phyloP scores from a whole-genome alignment of 2,888 invertebrate genomes.

The Amphimallon solstitiale region DNA sequence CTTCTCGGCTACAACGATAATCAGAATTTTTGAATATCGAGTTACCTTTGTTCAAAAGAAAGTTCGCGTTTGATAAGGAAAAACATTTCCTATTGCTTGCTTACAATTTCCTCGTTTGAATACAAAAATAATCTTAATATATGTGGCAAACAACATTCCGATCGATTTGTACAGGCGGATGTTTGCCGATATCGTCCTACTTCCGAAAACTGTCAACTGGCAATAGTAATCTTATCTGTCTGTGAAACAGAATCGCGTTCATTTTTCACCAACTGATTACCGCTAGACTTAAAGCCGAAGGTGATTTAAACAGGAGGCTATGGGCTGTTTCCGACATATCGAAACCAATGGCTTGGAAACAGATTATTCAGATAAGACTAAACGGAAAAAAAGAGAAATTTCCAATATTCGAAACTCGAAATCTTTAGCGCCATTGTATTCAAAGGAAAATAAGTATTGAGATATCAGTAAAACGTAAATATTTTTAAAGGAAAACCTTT shows the following conservation, averaged over 20 bases:
- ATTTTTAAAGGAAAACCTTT: too few species aligned
- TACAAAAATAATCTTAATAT: too few species aligned
- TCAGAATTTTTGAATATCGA: too few species aligned
- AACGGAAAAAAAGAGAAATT: conserved; percentile 23
- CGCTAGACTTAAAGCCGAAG: conserved; percentile 27
- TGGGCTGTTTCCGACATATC: conserved; percentile 12
- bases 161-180: too few species aligned
- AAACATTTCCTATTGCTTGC: too few species aligned
- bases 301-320: conserved; percentile 23
- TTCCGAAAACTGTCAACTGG: neutral
- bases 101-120: too few species aligned
- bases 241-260: conserved; percentile 17
- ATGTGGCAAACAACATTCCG: too few species aligned
- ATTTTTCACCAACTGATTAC: conserved; percentile 30
- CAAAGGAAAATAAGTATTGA: neutral
- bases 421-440: neutral
- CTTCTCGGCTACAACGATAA: too few species aligned
- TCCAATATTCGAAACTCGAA: conserved; percentile 2
- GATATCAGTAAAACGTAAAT: too few species aligned
- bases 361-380: conserved; percentile 25
- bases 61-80: too few species aligned
- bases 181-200: neutral
- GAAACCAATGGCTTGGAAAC: conserved; percentile 27
- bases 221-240: conserved; percentile 2
- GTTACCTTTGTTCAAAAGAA: too few species aligned